Evolutionary conservation across 2,113 vertebrate genomes (phyloP).

Genomic region (Caranx melampygus): DNA sequence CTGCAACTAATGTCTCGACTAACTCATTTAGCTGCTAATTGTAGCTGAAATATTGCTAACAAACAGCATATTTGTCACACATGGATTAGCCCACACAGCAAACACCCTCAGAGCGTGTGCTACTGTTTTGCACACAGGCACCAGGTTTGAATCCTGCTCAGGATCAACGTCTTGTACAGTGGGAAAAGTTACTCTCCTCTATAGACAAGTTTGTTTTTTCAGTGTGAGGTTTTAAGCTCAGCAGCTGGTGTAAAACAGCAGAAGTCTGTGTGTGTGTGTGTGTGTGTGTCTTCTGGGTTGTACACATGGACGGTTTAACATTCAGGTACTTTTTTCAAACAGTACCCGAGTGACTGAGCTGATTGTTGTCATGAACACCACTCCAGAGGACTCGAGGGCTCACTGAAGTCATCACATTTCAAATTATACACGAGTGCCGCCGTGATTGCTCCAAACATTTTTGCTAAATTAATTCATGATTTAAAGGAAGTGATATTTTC

Average conservation of each 20-base stretch:
- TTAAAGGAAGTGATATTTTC: conserved; percentile 1
- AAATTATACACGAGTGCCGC: background rate
- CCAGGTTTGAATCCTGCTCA: background rate
- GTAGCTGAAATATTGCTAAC: conserved; percentile 8
- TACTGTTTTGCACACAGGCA: background rate
- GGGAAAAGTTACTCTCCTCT: background rate
- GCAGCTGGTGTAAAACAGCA: no score
- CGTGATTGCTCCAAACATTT: background rate
- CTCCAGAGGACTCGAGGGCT: background rate
- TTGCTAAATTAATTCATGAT: conserved; percentile 1
- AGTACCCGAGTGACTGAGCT: background rate
- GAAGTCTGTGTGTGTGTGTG: no score
- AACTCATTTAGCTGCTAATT: conserved; percentile 9
- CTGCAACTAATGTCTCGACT: conserved; percentile 27
- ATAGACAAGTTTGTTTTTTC: background rate
- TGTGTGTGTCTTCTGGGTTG: no score
- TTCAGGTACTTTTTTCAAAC: background rate
- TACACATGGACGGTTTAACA: no score
- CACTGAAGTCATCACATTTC: background rate
- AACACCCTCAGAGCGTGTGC: background rate
- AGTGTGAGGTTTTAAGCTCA: background rate
- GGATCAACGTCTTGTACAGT: background rate
- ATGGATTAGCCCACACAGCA: conserved; percentile 27
- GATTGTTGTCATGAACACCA: background rate
- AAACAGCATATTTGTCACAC: conserved; percentile 32